Conservation (phyloP, 2,888 invertebrate genomes). For the Noctua janthe region DNA sequence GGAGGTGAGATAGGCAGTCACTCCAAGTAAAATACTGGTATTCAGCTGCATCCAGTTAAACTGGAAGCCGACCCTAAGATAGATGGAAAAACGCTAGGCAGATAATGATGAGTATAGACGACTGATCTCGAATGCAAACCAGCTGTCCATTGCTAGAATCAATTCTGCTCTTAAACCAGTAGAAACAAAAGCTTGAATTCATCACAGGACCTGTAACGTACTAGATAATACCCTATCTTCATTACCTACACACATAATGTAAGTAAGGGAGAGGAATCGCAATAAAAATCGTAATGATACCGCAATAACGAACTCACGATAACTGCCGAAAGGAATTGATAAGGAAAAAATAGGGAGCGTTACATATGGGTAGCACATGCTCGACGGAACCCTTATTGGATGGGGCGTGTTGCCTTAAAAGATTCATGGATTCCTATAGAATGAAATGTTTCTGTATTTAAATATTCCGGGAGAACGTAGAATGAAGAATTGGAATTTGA, state of each 20-base stretch:
- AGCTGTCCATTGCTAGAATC: background rate
- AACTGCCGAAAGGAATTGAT: slow-evolving; percentile 70
- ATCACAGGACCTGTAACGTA: slow-evolving; percentile 13
- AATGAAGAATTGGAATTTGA: slow-evolving; percentile 53
- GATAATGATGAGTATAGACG: background rate
- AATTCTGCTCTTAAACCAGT: slow-evolving; percentile 5
- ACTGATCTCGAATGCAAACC: background rate
- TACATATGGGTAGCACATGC: slow-evolving; percentile 68
- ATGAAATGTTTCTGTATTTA: slow-evolving; percentile 66
- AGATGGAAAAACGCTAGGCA: background rate
- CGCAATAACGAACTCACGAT: slow-evolving; percentile 70
- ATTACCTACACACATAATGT: slow-evolving; percentile 65
- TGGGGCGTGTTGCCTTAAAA: slow-evolving; percentile 68
- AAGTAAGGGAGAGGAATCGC: slow-evolving; percentile 62
- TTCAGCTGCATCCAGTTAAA: background rate
- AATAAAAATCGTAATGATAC: slow-evolving; percentile 71
- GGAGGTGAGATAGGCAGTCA: background rate
- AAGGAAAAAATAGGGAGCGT: slow-evolving; percentile 70
- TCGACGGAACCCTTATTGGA: slow-evolving; percentile 67
- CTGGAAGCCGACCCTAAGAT: background rate
- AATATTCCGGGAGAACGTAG: slow-evolving; percentile 60
- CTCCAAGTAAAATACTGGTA: background rate
- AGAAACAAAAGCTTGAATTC: background rate
- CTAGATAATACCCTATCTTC: slow-evolving; percentile 49
- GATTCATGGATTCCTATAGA: slow-evolving; percentile 67